Evolutionary conservation across 2,888 invertebrate species (phyloP).

Genomic region (Microplitis deprimator): DNA sequence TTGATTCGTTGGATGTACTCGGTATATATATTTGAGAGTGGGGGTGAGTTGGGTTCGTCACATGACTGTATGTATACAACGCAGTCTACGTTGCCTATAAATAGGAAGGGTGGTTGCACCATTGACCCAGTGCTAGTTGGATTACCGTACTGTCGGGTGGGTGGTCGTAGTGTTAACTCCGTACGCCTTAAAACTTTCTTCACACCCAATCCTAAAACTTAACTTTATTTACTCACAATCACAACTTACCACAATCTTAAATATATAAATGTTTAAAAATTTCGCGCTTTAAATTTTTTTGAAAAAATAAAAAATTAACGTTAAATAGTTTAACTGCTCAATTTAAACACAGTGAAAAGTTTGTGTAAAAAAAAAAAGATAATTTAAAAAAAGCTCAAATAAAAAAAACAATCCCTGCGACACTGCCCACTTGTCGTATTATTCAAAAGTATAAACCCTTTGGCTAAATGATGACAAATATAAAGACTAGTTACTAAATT

Average conservation of each 20-base stretch:
- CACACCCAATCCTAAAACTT: conserved; percentile 26
- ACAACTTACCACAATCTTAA: background rate
- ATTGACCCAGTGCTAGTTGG: conserved; percentile 69
- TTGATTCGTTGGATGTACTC: conserved; percentile 65
- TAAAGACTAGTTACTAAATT: background rate
- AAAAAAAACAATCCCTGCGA: conserved; percentile 55
- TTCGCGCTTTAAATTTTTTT: background rate
- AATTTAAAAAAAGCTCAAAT: conserved; percentile 48
- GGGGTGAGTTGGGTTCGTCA: conserved; percentile 59
- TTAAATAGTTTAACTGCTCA: background rate
- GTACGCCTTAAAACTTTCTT: conserved; percentile 52
- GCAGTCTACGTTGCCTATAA: conserved; percentile 62
- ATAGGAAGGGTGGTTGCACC: conserved; percentile 69
- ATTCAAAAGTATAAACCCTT: conserved; percentile 37
- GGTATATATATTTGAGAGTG: conserved; percentile 37
- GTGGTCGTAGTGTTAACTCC: conserved; percentile 47
- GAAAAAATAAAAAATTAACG: conserved; percentile 4
- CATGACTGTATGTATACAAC: conserved; percentile 59
- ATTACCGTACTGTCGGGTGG: conserved; percentile 64
- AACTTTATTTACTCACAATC: background rate
- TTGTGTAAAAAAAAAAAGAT: conserved; percentile 1
- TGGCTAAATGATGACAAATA: conserved; percentile 25
- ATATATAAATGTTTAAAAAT: background rate
- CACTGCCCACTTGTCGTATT: conserved; percentile 61
- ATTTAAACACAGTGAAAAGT: background rate